Conservation (phyloP, 2,113 vertebrate species). For the Nerophis lumbriciformis region DNA sequence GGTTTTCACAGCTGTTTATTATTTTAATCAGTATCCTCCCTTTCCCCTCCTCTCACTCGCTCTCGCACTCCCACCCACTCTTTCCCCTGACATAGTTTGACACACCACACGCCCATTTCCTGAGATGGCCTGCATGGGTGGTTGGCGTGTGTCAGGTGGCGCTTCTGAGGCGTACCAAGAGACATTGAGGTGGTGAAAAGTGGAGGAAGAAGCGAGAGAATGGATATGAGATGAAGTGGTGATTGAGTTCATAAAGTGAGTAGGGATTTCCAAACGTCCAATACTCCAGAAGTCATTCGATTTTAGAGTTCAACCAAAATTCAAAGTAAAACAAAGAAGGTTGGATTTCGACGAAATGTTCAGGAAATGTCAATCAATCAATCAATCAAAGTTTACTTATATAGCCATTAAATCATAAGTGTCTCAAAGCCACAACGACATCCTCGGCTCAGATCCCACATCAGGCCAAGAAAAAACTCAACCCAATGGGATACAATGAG, state of each 20-base stretch:
- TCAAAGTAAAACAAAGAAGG: too few relatives aligned
- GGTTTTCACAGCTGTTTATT: slow-evolving; percentile 87
- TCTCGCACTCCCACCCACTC: slow-evolving; percentile 27
- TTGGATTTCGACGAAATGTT: too few relatives aligned
- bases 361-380: too few relatives aligned
- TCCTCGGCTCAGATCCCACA: too few relatives aligned
- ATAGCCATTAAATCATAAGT: too few relatives aligned
- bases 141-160: slow-evolving; percentile 3
- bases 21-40: slow-evolving; percentile 91
- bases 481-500: too few relatives aligned
- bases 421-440: too few relatives aligned
- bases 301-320: too few relatives aligned
- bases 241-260: background rate
- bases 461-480: too few relatives aligned
- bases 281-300: too few relatives aligned
- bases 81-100: slow-evolving; percentile 60
- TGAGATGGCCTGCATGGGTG: slow-evolving; percentile 67
- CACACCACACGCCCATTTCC: slow-evolving; percentile 87
- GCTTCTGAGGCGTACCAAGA: background rate
- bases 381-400: too few relatives aligned
- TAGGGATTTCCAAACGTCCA: too few relatives aligned
- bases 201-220: slow-evolving; percentile 7
- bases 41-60: slow-evolving; percentile 71
- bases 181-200: background rate
- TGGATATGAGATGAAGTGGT: background rate